Conservation (phyloP, 2,888 invertebrate species). For the Pyrochroa serraticornis region DNA sequence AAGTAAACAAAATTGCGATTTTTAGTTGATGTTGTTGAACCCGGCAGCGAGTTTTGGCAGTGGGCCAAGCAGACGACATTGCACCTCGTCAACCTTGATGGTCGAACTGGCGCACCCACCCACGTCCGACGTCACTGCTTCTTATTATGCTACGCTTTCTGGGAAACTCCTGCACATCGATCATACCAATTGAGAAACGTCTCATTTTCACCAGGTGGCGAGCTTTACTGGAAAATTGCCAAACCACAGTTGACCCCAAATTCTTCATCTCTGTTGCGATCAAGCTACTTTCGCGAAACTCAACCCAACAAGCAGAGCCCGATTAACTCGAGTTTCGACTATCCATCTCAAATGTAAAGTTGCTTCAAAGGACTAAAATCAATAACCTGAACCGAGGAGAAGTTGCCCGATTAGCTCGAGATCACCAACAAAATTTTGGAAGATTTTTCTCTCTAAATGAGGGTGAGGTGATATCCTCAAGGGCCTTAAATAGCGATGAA, state of each 20-base stretch:
- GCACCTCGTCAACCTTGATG: conserved; percentile 28
- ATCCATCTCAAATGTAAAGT: too few species aligned
- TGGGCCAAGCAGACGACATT: conserved; percentile 27
- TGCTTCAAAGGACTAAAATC: too few species aligned
- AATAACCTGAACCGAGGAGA: too few species aligned
- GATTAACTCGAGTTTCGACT: too few species aligned
- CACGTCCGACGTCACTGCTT: conserved; percentile 3
- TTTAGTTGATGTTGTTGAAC: conserved; percentile 24
- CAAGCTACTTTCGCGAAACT: too few species aligned
- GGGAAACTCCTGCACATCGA: conserved; percentile 13
- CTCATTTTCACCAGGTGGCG: conserved; percentile 19
- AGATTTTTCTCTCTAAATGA: too few species aligned
- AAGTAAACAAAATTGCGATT: conserved; percentile 7
- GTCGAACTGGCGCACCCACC: conserved; percentile 22
- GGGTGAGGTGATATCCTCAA: too few species aligned
- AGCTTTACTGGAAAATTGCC: background rate
- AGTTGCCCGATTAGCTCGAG: too few species aligned
- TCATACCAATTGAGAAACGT: conserved; percentile 11
- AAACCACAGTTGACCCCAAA: background rate
- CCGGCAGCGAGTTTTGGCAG: conserved; percentile 25
- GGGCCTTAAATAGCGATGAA: too few species aligned
- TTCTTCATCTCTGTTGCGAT: too few species aligned
- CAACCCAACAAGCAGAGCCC: too few species aligned
- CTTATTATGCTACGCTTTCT: conserved; percentile 10
- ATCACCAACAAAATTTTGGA: too few species aligned